Evolutionary conservation across 2,888 invertebrate genomes (phyloP), one percentile per base, ranked within the genome.

Genomic region (Orthosia gracilis): DNA sequence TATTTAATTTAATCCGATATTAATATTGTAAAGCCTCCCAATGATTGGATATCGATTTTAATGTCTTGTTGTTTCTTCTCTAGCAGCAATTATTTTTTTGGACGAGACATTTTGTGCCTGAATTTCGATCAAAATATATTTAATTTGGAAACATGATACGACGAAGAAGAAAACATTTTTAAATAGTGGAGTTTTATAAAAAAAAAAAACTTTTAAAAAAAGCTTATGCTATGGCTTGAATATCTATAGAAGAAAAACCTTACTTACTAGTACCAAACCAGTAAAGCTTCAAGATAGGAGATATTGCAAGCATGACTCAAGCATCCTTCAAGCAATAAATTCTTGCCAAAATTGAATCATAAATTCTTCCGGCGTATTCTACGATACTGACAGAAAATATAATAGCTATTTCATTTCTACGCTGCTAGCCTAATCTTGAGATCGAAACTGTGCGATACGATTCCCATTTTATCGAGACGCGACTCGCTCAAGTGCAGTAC

Each of bases 1-100:
- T 78, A 78, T 85, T 85, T 82, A 31, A 76, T 82, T 64, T 70
- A 85, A 82, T 69, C 58, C 61, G 68, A 79, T 77, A 77, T 73
- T 52, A 68, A 73, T 40, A 40, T 64, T 78, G 26, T 50, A 57
- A 74, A 68, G 73, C 68, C 55, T 73, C 15, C 54, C 61, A 74
- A 61, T 63, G 47, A 79, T 80, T 85, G 50, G 23, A 83, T 73
- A 77, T 76, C 59, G 73, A 85, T 75, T 73, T 68, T 15, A 69
- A 77, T 83, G 67, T 61, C 26, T 52, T 40, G 15, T 31, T 50
- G 15, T 45, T 72, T 4, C 49, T 26, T 45, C 15, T 45, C 40
- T n/a, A 13, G 18, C 49, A 40, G 1, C 13, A 40, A 13, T 12
- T 23, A 13, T 31, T 40, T 59, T n/a, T n/a, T 3, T 2, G 2